Conservation (phyloP, 2,888 invertebrate species). For the Chrysina gloriosa region DNA sequence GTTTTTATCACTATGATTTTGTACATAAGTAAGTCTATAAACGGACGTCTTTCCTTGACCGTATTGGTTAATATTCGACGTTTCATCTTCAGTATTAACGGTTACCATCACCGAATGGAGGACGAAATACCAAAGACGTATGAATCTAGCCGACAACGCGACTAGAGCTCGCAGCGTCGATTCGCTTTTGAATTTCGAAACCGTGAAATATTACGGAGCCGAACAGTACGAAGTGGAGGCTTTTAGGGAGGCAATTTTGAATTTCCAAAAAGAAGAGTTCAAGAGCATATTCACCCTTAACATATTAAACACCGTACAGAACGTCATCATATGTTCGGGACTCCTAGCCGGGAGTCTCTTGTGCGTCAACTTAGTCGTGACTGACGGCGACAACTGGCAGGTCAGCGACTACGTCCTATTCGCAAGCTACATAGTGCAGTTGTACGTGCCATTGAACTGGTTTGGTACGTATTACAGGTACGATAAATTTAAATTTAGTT, state of each 20-base stretch:
- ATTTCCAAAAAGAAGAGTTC: constrained; percentile 91
- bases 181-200: constrained; percentile 97
- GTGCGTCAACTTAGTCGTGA: constrained; percentile 87
- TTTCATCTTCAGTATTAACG: constrained; percentile 76
- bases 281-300: constrained; percentile 86
- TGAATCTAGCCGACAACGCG: constrained; percentile 95
- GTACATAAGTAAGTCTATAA: constrained; percentile 82
- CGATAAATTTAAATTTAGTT: too few species aligned
- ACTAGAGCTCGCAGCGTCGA: constrained; percentile 93
- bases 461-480: constrained; percentile 98
- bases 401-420: constrained; percentile 98
- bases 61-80: neutral
- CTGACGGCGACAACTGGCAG: constrained; percentile 72
- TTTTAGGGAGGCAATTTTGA: constrained; percentile 85
- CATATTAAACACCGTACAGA: constrained; percentile 91
- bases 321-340: constrained; percentile 88
- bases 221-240: constrained; percentile 91
- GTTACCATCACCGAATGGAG: constrained; percentile 97
- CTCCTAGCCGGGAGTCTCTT: constrained; percentile 88
- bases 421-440: constrained; percentile 92
- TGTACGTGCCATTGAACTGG: constrained; percentile 97
- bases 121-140: constrained; percentile 91
- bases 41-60: neutral
- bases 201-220: constrained; percentile 97
- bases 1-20: constrained; percentile 93